Percentiles rank a stretch among this genome's conserved stretches.
These are phyloP conservation scores for Dorcus parallelipipedus DNA, from an alignment of 2,888 invertebrate genomes.

Conservation along the genomic window DNA sequence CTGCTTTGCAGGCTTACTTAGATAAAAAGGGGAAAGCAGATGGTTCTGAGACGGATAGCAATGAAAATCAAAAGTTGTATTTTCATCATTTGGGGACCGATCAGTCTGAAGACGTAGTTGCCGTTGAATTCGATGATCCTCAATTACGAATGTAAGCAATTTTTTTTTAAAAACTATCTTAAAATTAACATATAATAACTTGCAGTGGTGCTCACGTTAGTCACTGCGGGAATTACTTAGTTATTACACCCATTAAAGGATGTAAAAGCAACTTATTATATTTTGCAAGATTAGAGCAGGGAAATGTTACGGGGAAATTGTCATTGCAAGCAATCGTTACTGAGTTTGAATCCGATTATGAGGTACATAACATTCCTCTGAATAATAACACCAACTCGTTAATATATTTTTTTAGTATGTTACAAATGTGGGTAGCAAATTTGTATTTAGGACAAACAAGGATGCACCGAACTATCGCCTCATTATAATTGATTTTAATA, in stretches of 20 bases:
- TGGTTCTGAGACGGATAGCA: constrained; percentile 86
- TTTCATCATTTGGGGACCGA: constrained; percentile 86
- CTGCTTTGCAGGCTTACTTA: constrained; percentile 66
- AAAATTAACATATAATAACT: not conserved
- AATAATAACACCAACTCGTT: not conserved
- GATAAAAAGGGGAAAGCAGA: constrained; percentile 79
- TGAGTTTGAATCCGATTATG: constrained; percentile 90
- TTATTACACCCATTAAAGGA: constrained; percentile 79
- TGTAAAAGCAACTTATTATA: constrained; percentile 90
- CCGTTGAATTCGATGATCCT: constrained; percentile 89
- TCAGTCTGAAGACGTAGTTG: constrained; percentile 81
- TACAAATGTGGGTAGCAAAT: constrained; percentile 79
- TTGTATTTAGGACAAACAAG: constrained; percentile 89
- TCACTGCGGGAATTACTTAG: constrained; percentile 87
- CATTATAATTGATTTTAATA: constrained; percentile 75
- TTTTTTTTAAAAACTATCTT: not conserved
- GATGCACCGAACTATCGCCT: constrained; percentile 89
- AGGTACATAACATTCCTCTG: constrained; percentile 54
- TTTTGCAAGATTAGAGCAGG: constrained; percentile 69
- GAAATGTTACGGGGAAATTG: constrained; percentile 62
- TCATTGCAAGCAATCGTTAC: constrained; percentile 77
- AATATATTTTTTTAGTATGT: constrained; percentile 66
- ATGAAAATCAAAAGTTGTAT: constrained; percentile 88
- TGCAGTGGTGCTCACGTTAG: constrained; percentile 78
- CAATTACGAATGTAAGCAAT: constrained; percentile 80